phyloP scores from a whole-genome alignment of 2,113 vertebrate species.

The Maccullochella peelii region DNA sequence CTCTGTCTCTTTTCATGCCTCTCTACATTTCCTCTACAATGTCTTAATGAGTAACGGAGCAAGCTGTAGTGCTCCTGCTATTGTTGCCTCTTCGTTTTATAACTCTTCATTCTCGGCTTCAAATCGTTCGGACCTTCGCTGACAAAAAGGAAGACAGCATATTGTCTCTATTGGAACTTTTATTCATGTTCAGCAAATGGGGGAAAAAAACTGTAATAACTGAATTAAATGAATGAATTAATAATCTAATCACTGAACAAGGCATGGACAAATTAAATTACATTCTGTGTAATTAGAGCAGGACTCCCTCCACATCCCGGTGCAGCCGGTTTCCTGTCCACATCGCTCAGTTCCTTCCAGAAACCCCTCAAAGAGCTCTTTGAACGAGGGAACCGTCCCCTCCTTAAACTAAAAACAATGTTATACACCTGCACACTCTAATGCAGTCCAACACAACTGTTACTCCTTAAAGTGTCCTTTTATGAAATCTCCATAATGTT shows the following conservation, averaged over 20 bases:
- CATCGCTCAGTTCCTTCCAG: constrained; percentile 17
- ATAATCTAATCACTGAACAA: constrained; percentile 31
- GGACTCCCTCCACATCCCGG: not conserved
- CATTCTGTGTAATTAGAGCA: constrained; percentile 44
- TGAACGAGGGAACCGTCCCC: not conserved
- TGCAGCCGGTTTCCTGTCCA: not conserved
- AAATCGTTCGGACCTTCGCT: not conserved
- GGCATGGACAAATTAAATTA: constrained; percentile 43
- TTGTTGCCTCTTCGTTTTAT: not conserved
- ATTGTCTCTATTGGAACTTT: not conserved
- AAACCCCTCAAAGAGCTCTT: constrained; percentile 31
- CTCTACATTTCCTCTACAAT: not conserved
- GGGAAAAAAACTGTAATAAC: not conserved
- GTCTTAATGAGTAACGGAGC: not conserved
- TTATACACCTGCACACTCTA: no score
- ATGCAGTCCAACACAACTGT: no score
- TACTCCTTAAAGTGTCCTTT: no score
- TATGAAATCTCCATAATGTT: no score
- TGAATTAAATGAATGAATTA: constrained; percentile 21
- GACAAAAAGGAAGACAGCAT: not conserved
- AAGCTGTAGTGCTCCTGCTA: not conserved
- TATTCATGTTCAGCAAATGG: not conserved
- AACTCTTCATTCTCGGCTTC: not conserved
- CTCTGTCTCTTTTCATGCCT: not conserved
- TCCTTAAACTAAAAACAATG: no score